Conservation (phyloP, 1,140 invertebrate genomes). For the Halictus rubicundus region DNA sequence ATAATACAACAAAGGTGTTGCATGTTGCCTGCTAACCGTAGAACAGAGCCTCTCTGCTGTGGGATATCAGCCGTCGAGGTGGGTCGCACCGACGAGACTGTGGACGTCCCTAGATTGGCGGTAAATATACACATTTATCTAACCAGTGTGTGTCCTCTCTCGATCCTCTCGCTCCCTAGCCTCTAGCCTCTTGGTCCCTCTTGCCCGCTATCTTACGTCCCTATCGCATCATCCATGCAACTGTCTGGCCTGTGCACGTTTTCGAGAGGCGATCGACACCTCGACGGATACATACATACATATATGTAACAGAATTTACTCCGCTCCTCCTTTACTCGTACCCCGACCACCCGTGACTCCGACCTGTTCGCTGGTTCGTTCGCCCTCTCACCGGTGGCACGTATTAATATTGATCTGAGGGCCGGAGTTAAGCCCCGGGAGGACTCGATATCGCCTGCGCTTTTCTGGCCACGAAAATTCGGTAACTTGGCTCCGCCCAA, state of each 20-base stretch:
- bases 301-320: neutral
- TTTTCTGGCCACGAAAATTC: slow-evolving; percentile 32
- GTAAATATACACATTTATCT: slow-evolving; percentile 55
- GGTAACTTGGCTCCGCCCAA: slow-evolving; percentile 31
- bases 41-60: slow-evolving; percentile 24
- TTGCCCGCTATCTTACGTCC: neutral
- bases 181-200: neutral
- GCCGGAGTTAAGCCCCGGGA: slow-evolving; percentile 19
- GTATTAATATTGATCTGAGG: slow-evolving; percentile 55
- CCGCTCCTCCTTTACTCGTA: neutral
- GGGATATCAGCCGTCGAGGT: slow-evolving; percentile 33
- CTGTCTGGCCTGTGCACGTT: neutral
- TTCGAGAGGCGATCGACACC: slow-evolving; percentile 10
- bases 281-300: neutral
- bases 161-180: neutral
- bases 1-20: slow-evolving; percentile 31
- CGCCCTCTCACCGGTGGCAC: slow-evolving; percentile 26
- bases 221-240: neutral
- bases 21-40: slow-evolving; percentile 46
- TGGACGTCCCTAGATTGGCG: slow-evolving; percentile 53
- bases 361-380: slow-evolving; percentile 3
- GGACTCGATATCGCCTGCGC: slow-evolving; percentile 34
- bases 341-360: neutral
- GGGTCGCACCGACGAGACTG: slow-evolving; percentile 39
- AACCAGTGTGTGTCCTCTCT: neutral